A percentile compares a stretch with the other conserved stretches of the same genome.
These are phyloP conservation scores for Sebastes vulpes DNA, from an alignment of 2,797 vertebrate genomes.

Conservation along the genomic window DNA sequence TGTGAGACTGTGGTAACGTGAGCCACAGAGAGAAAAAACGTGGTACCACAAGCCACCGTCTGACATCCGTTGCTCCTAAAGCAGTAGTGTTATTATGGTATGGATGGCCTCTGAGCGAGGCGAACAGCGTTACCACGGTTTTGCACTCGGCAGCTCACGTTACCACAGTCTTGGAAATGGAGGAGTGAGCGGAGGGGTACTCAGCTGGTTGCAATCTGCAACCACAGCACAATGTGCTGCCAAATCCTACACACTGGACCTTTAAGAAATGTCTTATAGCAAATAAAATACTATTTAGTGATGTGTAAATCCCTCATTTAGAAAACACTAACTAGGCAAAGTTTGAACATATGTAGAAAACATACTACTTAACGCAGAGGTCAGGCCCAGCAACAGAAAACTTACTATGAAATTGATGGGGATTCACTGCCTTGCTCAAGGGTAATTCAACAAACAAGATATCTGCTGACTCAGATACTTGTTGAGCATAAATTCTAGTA, in stretches of 20 bases:
- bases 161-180: fast-evolving
- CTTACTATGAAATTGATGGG: neutral
- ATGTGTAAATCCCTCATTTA: neutral
- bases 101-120: too few species aligned
- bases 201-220: too few species aligned
- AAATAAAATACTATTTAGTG: neutral
- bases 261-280: neutral
- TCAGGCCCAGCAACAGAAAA: neutral
- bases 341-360: neutral
- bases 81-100: too few species aligned
- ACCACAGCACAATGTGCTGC: too few species aligned
- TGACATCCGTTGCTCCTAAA: too few species aligned
- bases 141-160: too few species aligned
- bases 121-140: too few species aligned
- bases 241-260: too few species aligned
- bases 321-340: neutral
- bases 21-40: fast-evolving
- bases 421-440: neutral
- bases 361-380: neutral
- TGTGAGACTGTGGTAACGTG: fast-evolving
- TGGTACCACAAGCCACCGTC: too few species aligned
- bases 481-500: neutral
- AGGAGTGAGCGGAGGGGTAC: too few species aligned
- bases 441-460: neutral
- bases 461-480: neutral